Evolutionary conservation across 2,888 invertebrate species (phyloP).

Genomic region (Augochlorella aurata): DNA sequence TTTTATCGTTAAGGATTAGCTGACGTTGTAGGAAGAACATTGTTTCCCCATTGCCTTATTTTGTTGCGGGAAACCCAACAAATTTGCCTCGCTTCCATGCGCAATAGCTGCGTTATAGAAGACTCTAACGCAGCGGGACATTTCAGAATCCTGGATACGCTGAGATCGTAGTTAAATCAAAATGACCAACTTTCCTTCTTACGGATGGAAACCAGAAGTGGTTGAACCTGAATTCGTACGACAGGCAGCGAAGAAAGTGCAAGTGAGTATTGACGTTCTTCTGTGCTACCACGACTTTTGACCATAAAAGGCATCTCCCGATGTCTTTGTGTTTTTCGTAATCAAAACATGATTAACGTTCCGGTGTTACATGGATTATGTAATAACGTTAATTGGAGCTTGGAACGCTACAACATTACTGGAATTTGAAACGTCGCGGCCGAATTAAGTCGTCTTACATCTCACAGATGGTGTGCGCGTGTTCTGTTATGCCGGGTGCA

Average conservation of each 20-base stretch:
- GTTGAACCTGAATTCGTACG: slow-evolving; percentile 73
- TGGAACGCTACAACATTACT: slow-evolving; percentile 26
- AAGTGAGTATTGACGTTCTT: slow-evolving; percentile 71
- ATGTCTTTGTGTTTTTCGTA: neutral
- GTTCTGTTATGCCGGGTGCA: neutral
- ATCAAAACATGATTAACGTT: neutral
- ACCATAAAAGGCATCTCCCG: neutral
- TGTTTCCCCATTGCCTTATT: neutral
- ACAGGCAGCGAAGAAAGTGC: slow-evolving; percentile 65
- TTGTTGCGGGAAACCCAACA: neutral
- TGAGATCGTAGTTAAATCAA: slow-evolving; percentile 24
- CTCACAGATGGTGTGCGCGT: slow-evolving; percentile 33
- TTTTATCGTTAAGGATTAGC: slow-evolving; percentile 12
- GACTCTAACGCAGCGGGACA: slow-evolving; percentile 5
- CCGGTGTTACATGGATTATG: neutral
- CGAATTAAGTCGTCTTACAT: neutral
- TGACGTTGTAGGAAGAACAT: neutral
- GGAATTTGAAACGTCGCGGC: slow-evolving; percentile 40
- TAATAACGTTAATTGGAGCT: slow-evolving; percentile 31
- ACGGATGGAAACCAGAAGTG: slow-evolving; percentile 74
- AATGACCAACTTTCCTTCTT: slow-evolving; percentile 59
- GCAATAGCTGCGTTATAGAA: neutral
- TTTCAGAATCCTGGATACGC: slow-evolving; percentile 34
- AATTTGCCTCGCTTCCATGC: neutral
- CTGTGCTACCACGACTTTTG: slow-evolving; percentile 2